phyloP scores from a whole-genome alignment of 2,888 invertebrate genomes.

The Drosophila fulvimacula region DNA sequence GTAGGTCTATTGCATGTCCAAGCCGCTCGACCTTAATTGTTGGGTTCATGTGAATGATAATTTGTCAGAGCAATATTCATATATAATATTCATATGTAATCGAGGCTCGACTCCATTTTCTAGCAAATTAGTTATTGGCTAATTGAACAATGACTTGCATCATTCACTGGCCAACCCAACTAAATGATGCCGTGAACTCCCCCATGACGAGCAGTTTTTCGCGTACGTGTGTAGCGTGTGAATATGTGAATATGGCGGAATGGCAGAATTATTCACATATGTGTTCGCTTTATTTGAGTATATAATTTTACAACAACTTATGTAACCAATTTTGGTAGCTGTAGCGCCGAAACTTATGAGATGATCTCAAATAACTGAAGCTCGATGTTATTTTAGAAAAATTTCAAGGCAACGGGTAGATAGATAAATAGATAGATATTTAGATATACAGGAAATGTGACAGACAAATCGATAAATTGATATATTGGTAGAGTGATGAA shows the following conservation, averaged over 20 bases:
- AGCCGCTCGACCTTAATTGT: not conserved
- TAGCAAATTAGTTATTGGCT: conserved; percentile 11
- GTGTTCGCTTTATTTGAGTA: not conserved
- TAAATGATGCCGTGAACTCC: not conserved
- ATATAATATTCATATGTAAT: not conserved
- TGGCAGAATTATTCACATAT: not conserved
- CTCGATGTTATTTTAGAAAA: not conserved
- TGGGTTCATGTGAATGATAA: not conserved
- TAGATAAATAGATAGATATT: not conserved
- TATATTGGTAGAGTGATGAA: not conserved
- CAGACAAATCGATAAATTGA: too few relatives aligned
- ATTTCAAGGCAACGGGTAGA: not conserved
- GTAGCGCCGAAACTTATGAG: not conserved
- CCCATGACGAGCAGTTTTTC: not conserved
- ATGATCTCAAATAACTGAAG: not conserved
- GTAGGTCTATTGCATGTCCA: not conserved
- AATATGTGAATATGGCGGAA: not conserved
- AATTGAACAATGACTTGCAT: conserved; percentile 22
- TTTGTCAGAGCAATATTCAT: not conserved
- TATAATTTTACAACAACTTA: not conserved
- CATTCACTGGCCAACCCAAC: conserved; percentile 13
- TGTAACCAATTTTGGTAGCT: too few relatives aligned
- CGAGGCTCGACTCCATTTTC: not conserved
- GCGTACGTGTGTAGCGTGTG: not conserved
- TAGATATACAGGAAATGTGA: not conserved